These are phyloP conservation scores for Eucidaris tribuloides DNA, from an alignment of 35 echinoderm and acorn worm species.

Conservation along the genomic window DNA sequence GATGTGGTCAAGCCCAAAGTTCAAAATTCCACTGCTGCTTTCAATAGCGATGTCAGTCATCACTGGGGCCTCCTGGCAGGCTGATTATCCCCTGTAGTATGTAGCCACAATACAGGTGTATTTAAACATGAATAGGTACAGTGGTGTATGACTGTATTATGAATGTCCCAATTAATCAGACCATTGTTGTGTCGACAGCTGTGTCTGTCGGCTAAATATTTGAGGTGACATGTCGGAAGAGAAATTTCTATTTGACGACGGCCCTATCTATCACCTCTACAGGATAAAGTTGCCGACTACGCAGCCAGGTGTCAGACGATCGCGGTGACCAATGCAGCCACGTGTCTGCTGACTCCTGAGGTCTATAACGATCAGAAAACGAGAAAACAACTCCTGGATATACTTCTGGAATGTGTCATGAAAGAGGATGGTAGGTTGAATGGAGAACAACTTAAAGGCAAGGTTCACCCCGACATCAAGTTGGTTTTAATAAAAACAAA, in stretches of 20 bases:
- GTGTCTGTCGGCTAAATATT: not conserved
- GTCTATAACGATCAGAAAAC: constrained; percentile 65
- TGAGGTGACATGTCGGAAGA: not conserved
- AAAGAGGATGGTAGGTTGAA: constrained; percentile 11
- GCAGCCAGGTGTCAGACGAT: constrained; percentile 49
- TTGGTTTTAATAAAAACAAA: no score
- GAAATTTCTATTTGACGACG: not conserved
- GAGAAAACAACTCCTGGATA: constrained; percentile 60
- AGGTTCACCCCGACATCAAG: no score
- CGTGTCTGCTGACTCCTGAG: constrained; percentile 72
- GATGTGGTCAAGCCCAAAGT: no score
- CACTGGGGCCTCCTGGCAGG: no score
- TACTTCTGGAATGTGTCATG: constrained; percentile 36
- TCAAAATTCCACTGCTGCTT: no score
- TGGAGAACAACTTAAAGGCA: no score
- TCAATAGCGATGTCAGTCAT: no score
- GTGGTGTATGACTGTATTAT: not conserved
- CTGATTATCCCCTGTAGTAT: no score
- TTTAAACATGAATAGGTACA: not conserved
- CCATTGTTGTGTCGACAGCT: not conserved
- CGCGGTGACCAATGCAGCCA: constrained; percentile 59
- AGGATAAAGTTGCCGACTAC: constrained; percentile 34
- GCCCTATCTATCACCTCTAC: no score
- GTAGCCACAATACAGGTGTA: not conserved
- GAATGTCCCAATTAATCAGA: not conserved